Percentiles rank a stretch among this genome's conserved stretches.
These are phyloP conservation scores for Episyrphus balteatus DNA, from an alignment of 1,140 invertebrate species.

Conservation along the genomic window DNA sequence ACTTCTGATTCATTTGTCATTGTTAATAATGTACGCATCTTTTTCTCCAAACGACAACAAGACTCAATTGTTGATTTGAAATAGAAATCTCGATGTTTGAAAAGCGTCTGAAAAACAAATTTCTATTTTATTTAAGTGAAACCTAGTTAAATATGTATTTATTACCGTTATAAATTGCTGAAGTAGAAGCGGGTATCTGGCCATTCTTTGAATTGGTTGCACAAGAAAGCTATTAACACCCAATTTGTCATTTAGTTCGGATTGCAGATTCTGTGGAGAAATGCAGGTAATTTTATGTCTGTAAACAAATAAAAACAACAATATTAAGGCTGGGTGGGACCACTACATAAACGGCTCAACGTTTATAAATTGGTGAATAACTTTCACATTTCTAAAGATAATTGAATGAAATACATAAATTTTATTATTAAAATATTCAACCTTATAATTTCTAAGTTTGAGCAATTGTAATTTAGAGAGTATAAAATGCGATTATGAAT, in stretches of 20 bases:
- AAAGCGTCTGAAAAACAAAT: slow-evolving; percentile 18
- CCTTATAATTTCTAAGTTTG: no score
- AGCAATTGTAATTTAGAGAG: no score
- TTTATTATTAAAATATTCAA: background rate
- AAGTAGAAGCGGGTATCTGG: slow-evolving; percentile 29
- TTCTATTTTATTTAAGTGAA: no score
- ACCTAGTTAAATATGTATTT: background rate
- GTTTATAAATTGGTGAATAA: no score
- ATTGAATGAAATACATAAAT: background rate
- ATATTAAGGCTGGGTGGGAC: background rate
- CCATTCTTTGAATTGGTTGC: slow-evolving; percentile 33
- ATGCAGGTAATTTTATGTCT: background rate
- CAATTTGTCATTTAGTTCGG: slow-evolving; percentile 30
- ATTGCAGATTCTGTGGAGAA: slow-evolving; percentile 22
- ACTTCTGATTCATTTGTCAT: slow-evolving; percentile 34
- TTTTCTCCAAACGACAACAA: slow-evolving; percentile 31
- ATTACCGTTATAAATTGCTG: slow-evolving; percentile 31
- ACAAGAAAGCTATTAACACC: slow-evolving; percentile 36
- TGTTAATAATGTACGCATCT: slow-evolving; percentile 22
- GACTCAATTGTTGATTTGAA: slow-evolving; percentile 31
- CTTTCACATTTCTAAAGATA: no score
- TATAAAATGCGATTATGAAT: background rate
- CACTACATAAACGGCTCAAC: background rate
- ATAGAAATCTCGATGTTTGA: slow-evolving; percentile 28
- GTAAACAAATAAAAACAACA: background rate